These are phyloP conservation scores for Micromesistius poutassou DNA, from an alignment of 2,797 vertebrate genomes.

Conservation along the genomic window DNA sequence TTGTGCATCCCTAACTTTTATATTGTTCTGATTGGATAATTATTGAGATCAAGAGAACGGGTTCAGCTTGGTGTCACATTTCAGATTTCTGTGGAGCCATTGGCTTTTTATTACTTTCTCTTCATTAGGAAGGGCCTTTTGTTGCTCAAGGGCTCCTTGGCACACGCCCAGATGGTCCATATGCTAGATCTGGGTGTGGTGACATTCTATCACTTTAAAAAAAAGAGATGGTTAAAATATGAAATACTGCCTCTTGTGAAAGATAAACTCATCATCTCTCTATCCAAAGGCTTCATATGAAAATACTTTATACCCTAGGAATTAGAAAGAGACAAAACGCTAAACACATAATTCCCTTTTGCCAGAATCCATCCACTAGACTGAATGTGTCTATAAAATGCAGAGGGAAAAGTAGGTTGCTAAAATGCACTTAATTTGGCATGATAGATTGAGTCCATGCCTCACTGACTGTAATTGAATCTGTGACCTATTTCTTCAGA, in stretches of 20 bases:
- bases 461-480: conserved; percentile 99
- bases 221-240: conserved; percentile 55
- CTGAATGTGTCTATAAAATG: conserved; percentile 99
- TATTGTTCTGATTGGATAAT: too few relatives aligned
- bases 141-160: too few relatives aligned
- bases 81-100: too few relatives aligned
- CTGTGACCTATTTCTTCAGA: conserved; percentile 99
- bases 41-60: too few relatives aligned
- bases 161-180: too few relatives aligned
- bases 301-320: conserved; percentile 67
- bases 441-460: conserved; percentile 99
- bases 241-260: conserved; percentile 47
- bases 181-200: conserved; percentile 3
- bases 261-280: conserved; percentile 60
- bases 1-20: too few relatives aligned
- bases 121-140: too few relatives aligned
- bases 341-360: conserved; percentile 78
- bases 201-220: conserved; percentile 57
- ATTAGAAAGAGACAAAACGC: conserved; percentile 49
- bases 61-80: too few relatives aligned
- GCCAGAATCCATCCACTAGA: conserved; percentile 88
- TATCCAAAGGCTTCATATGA: conserved; percentile 53
- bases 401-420: conserved; percentile 99
- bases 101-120: too few relatives aligned
- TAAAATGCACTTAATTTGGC: conserved; percentile 99